These are phyloP conservation scores for Beris morrisii DNA, from an alignment of 2,888 invertebrate genomes.

Conservation along the genomic window DNA sequence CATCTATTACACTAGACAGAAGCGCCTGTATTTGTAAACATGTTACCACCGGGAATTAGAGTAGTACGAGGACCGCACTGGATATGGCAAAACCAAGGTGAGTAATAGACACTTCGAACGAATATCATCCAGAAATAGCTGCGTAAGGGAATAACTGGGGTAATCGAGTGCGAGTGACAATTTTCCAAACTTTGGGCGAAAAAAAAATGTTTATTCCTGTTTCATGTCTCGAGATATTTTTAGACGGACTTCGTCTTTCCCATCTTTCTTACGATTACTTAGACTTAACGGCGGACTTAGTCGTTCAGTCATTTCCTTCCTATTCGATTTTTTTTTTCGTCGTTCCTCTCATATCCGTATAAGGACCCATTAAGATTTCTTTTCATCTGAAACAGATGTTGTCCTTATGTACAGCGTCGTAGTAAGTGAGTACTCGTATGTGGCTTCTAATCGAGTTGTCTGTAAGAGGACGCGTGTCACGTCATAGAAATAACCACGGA, in stretches of 20 bases:
- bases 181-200: neutral
- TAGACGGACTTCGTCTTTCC: neutral
- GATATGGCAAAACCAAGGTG: conserved; percentile 78
- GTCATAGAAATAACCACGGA: no score
- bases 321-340: conserved; percentile 8
- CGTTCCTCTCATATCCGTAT: conserved; percentile 16
- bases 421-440: neutral
- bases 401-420: conserved; percentile 10
- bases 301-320: conserved; percentile 22
- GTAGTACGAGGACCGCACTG: conserved; percentile 82
- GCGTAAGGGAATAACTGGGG: neutral
- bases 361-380: conserved; percentile 21
- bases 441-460: conserved; percentile 4
- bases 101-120: conserved; percentile 32
- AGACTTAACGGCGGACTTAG: no score
- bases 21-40: conserved; percentile 42
- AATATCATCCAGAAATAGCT: conserved; percentile 30
- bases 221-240: conserved; percentile 11
- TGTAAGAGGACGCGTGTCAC: conserved; percentile 21
- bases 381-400: conserved; percentile 29
- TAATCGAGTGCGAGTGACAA: conserved; percentile 6
- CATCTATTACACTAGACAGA: conserved; percentile 21
- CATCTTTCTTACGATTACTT: no score
- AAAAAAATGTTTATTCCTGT: conserved; percentile 4
- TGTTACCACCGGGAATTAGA: conserved; percentile 70